Percentiles rank a stretch among this genome's conserved stretches.
Conservation (phyloP, 1,140 invertebrate genomes). For the Apocrypta bakeri region DNA sequence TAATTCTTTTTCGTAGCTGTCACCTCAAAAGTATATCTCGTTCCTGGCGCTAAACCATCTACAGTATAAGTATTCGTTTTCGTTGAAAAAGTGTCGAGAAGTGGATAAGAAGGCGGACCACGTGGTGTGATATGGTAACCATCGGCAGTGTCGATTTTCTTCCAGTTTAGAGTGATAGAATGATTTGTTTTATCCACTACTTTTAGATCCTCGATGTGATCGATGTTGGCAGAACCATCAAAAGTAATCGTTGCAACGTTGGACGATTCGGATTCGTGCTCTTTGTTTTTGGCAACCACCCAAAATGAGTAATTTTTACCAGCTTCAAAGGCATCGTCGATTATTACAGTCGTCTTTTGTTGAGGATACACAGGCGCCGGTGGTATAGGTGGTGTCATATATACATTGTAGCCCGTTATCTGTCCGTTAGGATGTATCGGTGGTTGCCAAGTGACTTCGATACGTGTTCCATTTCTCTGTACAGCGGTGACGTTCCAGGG, state of each 20-base stretch:
- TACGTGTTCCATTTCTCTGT: constrained; percentile 78
- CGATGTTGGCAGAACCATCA: constrained; percentile 78
- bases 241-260: constrained; percentile 76
- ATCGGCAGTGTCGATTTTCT: constrained; percentile 75
- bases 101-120: constrained; percentile 74
- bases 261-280: constrained; percentile 77
- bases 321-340: constrained; percentile 77
- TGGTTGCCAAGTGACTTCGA: constrained; percentile 81
- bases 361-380: constrained; percentile 63
- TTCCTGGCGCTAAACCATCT: constrained; percentile 77
- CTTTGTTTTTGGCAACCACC: constrained; percentile 82
- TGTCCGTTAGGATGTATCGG: constrained; percentile 79
- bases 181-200: constrained; percentile 72
- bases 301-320: constrained; percentile 82
- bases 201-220: constrained; percentile 76
- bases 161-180: constrained; percentile 78
- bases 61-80: constrained; percentile 73
- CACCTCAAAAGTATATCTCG: constrained; percentile 78
- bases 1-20: constrained; percentile 78
- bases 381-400: constrained; percentile 77
- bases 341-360: constrained; percentile 68
- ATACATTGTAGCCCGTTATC: constrained; percentile 80
- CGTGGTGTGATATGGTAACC: constrained; percentile 77
- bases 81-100: constrained; percentile 64
- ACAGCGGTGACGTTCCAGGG: constrained; percentile 79